Base-by-base conservation (phyloP, 2,797 vertebrate species). In the Pelochelys cantorii region DNA sequence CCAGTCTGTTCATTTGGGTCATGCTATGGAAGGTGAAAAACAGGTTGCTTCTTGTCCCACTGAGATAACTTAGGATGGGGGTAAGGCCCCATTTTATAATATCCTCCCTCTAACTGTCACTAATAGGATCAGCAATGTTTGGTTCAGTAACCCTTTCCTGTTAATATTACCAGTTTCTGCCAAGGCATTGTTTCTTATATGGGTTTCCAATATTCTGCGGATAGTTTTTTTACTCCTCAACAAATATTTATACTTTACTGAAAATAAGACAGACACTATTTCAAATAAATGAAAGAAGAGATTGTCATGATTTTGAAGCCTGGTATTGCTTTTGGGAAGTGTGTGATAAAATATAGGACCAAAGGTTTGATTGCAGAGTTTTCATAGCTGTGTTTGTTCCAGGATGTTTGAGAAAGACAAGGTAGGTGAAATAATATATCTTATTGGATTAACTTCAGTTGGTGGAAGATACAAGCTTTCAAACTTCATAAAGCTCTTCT, bases 111-210 rank as follows among this genome's bases (percentile, higher is more conserved):
- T 11, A 68, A 68, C 65, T 68, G 65, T 68, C 34, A 68, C n/a
- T 34, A 17, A 68, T 20, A 34, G n/a, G 90, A 78, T 92, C 92
- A 94, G 83, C 92, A 91, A 53, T 91, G 89, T 86, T 86, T 90
- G 37, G 31, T 93, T 87, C 83, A 85, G 34, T 31, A 92, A 55
- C 4, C 15, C 56, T 5, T 34, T 17, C n/a, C 4, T 17, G 31
- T 95, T 94, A 15, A 34, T 90, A 79, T 48, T 17, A 57, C 42
- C 5, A 82, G 8, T 27, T 88, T 18, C 31, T 80, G 65, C 7
- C 81, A 57, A 12, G 7, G 57, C 84, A 0, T 79, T 1, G 8
- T 83, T 85, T 9, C 78, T 62, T 65, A 42, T 56, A 17, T 5
- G 18, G 2, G 12, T 85, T 25, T 92, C 12, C 37, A 34, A 20